Percentiles rank a stretch among this genome's conserved stretches.
These are phyloP conservation scores for Galeruca laticollis DNA, from an alignment of 2,888 invertebrate genomes.

Conservation along the genomic window DNA sequence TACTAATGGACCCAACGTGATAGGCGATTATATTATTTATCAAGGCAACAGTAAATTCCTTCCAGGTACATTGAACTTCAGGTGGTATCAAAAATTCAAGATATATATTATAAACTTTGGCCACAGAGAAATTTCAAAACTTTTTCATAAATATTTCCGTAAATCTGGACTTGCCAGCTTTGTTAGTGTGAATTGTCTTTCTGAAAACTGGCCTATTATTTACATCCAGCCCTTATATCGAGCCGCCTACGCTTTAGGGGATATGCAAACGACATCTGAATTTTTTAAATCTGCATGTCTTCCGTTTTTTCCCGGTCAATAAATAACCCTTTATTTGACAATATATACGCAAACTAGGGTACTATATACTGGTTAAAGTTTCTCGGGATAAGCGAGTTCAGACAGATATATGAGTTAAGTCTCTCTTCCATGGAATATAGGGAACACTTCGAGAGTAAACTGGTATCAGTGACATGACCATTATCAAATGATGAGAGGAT, in stretches of 20 bases:
- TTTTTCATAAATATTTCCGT: too few species aligned
- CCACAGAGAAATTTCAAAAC: too few species aligned
- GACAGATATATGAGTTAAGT: slow-evolving; percentile 59
- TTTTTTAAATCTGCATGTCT: slow-evolving; percentile 49
- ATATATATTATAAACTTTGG: too few species aligned
- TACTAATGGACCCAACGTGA: too few species aligned
- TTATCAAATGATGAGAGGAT: not conserved
- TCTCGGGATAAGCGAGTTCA: slow-evolving; percentile 55
- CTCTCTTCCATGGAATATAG: slow-evolving; percentile 51
- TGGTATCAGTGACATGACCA: not conserved
- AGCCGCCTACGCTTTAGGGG: slow-evolving; percentile 25
- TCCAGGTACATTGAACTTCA: too few species aligned
- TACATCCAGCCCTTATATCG: slow-evolving; percentile 24
- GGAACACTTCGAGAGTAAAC: slow-evolving; percentile 12
- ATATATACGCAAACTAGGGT: slow-evolving; percentile 53
- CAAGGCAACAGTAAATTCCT: too few species aligned
- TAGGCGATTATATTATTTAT: too few species aligned
- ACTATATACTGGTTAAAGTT: slow-evolving; percentile 57
- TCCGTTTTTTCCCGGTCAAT: slow-evolving; percentile 50
- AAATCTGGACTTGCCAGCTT: too few species aligned
- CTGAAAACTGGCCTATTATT: slow-evolving; percentile 6
- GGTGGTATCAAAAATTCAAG: too few species aligned
- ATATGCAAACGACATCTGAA: slow-evolving; percentile 45
- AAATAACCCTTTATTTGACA: slow-evolving; percentile 54
- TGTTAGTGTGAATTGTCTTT: not conserved